Base-by-base conservation (phyloP, 1,140 invertebrate genomes). In the Sesamia nonagrioides region DNA sequence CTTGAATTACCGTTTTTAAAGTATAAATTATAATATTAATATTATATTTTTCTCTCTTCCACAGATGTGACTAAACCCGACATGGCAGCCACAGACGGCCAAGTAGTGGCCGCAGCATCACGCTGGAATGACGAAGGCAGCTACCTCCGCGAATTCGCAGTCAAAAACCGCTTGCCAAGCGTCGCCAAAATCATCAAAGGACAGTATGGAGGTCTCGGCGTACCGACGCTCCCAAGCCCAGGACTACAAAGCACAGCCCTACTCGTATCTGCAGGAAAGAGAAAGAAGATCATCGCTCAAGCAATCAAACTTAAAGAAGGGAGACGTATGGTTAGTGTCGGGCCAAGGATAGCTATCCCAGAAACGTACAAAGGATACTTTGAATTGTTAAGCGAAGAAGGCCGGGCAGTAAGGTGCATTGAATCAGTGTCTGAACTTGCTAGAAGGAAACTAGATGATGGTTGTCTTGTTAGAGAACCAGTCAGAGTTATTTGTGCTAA, bases 331-430 rank as follows among this genome's bases (percentile, higher is more conserved):
- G 97, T 97, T 27, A 97, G 96, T 77, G 96, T 98, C 0, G 97
- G 98, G 9, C 97, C 98, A 0, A 96, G 97, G 85, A 95, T 99
- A 52, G 97, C 98, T 58, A 99, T 99, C 68, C 98, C 98, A 0
- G 97, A 99, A 77, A 97, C 97, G 7, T 99, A 98, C 91, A 96
- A 97, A 79, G 98, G 98, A 6, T 99, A 98, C 95, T 99, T 99
- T 91, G 98, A 99, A 95, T 96, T 99, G 42, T 95, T 99, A 33
- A 99, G 98, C 89, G 98, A 99, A 94, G 98, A 99, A 89, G 98
- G 98, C 0, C 96, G 97, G 82, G 97, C 98, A 15, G 98, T 98
- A 2, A 96, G 98, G 66, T 98, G 98, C 82, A 98, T 99, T 84
- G 98, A 98, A 89, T 98, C 97, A 78, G 98, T 99, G 0, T 95